Percentiles rank a stretch among this genome's conserved stretches.
phyloP scores from a whole-genome alignment of 2,888 invertebrate species.

The Diabrotica balteata region DNA sequence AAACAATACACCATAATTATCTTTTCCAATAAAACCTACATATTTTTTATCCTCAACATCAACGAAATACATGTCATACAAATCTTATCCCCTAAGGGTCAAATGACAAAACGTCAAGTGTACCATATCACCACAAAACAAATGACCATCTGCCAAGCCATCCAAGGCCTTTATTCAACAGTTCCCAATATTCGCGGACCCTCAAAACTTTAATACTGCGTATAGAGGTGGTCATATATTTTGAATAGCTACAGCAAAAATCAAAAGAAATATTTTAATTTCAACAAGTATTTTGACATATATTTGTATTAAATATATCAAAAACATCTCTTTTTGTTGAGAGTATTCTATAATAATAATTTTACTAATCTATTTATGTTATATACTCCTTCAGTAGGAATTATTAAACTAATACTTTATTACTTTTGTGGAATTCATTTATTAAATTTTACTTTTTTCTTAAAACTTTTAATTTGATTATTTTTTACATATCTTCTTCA shows the following conservation, averaged over 20 bases:
- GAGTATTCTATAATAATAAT: no score
- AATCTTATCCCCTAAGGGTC: conserved; percentile 1
- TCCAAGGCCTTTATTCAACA: background rate
- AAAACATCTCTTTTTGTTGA: no score
- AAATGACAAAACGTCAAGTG: conserved; percentile 14
- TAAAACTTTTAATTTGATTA: background rate
- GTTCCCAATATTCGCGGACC: conserved; percentile 1
- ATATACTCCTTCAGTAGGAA: no score
- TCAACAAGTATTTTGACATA: no score
- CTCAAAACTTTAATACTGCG: background rate
- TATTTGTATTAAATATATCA: no score
- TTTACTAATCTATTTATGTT: no score
- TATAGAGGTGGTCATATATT: conserved; percentile 1
- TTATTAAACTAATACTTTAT: no score
- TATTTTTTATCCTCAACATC: background rate
- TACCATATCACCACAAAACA: conserved; percentile 15
- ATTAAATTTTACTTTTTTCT: no score
- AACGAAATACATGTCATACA: conserved; percentile 5
- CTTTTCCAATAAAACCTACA: background rate
- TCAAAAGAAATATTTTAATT: no score
- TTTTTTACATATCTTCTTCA: no score
- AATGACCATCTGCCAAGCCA: conserved; percentile 22
- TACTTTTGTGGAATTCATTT: no score
- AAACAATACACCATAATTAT: conserved; percentile 2
- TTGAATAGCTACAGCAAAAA: no score